These are phyloP conservation scores for Neostethus bicornis DNA, from an alignment of 2,797 vertebrate genomes.

Conservation along the genomic window DNA sequence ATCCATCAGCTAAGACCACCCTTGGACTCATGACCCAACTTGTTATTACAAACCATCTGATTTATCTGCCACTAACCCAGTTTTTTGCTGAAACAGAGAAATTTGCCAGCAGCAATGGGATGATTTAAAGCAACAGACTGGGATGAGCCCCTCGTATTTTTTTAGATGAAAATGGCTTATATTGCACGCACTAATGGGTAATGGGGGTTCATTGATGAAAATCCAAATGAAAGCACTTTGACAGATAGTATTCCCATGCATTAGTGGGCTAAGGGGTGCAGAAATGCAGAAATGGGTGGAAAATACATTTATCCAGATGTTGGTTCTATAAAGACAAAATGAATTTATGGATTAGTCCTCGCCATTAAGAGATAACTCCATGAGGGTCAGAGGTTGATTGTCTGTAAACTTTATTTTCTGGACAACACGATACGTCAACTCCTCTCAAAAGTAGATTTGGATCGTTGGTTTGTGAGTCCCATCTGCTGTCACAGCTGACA, in stretches of 20 bases:
- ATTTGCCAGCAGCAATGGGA: constrained; percentile 33
- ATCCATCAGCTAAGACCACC: constrained; percentile 25
- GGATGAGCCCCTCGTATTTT: constrained; percentile 40
- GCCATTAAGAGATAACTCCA: constrained; percentile 71
- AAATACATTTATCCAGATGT: constrained; percentile 70
- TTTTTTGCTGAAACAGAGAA: constrained; percentile 38
- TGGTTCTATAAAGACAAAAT: constrained; percentile 64
- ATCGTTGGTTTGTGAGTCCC: constrained; percentile 13
- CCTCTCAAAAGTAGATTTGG: constrained; percentile 44
- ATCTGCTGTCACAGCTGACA: constrained; percentile 18
- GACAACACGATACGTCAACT: constrained; percentile 45
- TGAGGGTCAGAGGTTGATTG: constrained; percentile 56
- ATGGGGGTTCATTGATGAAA: constrained; percentile 44
- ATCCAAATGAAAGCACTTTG: constrained; percentile 57
- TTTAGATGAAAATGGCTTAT: constrained; percentile 51
- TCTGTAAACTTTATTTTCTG: constrained; percentile 48
- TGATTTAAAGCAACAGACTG: constrained; percentile 46
- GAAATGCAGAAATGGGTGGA: constrained; percentile 30
- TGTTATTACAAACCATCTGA: constrained; percentile 35
- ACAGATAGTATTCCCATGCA: constrained; percentile 50
- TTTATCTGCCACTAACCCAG: constrained; percentile 51
- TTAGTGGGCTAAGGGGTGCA: constrained; percentile 25
- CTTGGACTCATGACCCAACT: constrained; percentile 26
- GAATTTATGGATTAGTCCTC: constrained; percentile 73
- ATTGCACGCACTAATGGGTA: constrained; percentile 41